Percentiles rank a stretch among this genome's conserved stretches.
Conservation (phyloP, 30 jellyfish, hydroid and myxozoan genomes). For the Rhopilema esculentum region DNA sequence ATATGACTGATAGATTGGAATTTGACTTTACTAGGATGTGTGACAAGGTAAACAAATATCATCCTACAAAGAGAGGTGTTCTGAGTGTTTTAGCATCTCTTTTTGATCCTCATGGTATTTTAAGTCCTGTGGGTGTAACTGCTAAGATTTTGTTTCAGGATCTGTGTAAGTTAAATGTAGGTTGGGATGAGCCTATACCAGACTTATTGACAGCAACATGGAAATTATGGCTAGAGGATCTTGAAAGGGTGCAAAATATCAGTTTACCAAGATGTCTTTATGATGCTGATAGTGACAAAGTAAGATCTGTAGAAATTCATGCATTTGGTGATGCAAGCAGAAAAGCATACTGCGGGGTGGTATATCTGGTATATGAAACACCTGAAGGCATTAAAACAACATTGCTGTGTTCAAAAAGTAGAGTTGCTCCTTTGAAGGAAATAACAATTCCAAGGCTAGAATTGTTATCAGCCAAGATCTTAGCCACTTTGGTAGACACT, state of each 20-base stretch:
- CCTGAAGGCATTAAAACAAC: background rate
- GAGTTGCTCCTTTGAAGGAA: too few species aligned
- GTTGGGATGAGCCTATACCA: constrained; percentile 35
- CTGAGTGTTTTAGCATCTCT: constrained; percentile 25
- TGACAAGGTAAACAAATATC: too few species aligned
- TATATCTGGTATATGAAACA: background rate
- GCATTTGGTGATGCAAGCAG: constrained; percentile 6
- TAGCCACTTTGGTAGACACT: too few species aligned
- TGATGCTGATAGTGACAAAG: background rate
- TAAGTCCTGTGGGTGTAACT: constrained; percentile 23
- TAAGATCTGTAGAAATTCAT: background rate
- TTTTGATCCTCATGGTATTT: constrained; percentile 34
- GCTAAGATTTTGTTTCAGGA: constrained; percentile 32
- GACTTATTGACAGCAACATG: background rate
- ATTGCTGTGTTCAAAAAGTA: too few species aligned
- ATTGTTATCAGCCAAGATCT: too few species aligned
- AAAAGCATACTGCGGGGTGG: background rate
- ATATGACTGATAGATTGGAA: too few species aligned
- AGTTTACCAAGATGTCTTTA: background rate
- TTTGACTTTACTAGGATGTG: too few species aligned
- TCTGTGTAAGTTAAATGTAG: background rate
- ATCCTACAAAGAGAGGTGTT: too few species aligned
- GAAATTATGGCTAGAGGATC: constrained; percentile 23
- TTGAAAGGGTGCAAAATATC: background rate
- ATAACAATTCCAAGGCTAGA: too few species aligned